phyloP scores from a whole-genome alignment of 2,113 vertebrate genomes.

The Otis tarda region DNA sequence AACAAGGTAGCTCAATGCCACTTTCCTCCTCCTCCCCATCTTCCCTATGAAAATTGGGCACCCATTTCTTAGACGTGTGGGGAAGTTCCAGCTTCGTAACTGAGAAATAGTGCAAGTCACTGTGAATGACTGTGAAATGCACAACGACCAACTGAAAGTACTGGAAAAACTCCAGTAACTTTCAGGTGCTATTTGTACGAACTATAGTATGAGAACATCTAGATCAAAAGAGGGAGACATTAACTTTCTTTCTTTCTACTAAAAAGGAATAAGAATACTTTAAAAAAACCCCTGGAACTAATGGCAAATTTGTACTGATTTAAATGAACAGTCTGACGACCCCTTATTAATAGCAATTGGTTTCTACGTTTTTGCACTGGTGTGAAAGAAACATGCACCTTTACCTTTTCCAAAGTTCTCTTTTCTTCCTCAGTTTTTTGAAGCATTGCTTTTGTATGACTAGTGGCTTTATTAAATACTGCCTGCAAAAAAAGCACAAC shows the following conservation, averaged over 20 bases:
- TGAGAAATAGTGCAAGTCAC: background rate
- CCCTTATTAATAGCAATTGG: background rate
- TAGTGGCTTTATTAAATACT: constrained; percentile 88
- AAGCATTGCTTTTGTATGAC: constrained; percentile 86
- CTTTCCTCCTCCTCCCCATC: background rate
- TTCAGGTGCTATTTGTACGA: background rate
- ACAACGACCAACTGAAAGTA: background rate
- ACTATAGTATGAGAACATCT: background rate
- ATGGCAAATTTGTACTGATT: background rate
- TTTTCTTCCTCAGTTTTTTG: constrained; percentile 87
- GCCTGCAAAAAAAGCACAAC: constrained; percentile 68
- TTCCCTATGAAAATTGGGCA: background rate
- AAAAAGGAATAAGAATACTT: background rate
- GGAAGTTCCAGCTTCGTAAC: background rate
- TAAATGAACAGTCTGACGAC: background rate
- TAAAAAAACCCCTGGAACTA: background rate
- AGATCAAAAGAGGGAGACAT: background rate
- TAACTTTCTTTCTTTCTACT: background rate
- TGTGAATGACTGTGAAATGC: background rate
- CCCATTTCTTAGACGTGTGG: background rate
- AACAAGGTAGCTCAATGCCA: background rate
- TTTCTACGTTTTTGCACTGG: background rate
- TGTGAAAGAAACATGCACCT: background rate
- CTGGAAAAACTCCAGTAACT: background rate
- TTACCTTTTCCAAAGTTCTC: constrained; percentile 89